A percentile compares a stretch with the other conserved stretches of the same genome.
These are phyloP conservation scores for Tribolium freemani DNA, from an alignment of 2,888 invertebrate genomes.

Conservation along the genomic window DNA sequence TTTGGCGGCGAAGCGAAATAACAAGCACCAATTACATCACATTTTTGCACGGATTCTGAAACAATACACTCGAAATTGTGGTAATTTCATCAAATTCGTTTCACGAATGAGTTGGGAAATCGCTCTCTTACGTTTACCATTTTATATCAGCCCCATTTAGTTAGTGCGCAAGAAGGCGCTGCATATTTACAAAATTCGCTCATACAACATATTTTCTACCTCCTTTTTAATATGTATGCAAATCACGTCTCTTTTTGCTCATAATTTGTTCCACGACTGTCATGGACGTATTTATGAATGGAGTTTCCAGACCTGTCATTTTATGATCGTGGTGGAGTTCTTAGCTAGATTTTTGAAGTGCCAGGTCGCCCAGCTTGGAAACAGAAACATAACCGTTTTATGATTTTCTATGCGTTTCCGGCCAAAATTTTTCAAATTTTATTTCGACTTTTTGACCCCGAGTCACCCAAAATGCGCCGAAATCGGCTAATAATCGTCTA, in stretches of 20 bases:
- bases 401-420: too few relatives aligned
- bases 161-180: not conserved
- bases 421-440: too few relatives aligned
- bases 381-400: too few relatives aligned
- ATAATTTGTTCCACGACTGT: conserved; percentile 6
- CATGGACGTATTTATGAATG: too few relatives aligned
- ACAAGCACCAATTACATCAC: conserved; percentile 12
- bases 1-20: conserved; percentile 4
- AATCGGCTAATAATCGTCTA: too few relatives aligned
- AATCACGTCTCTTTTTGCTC: conserved; percentile 7
- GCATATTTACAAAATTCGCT: conserved; percentile 12
- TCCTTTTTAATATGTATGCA: conserved; percentile 33
- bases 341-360: too few relatives aligned
- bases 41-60: not conserved
- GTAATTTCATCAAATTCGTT: conserved; percentile 16
- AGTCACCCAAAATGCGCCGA: too few relatives aligned
- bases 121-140: conserved; percentile 5
- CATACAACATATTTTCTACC: conserved; percentile 17
- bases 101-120: conserved; percentile 4
- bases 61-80: not conserved
- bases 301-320: too few relatives aligned
- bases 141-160: conserved; percentile 25
- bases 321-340: too few relatives aligned
- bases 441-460: too few relatives aligned
- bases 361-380: too few relatives aligned